Percentiles rank a stretch among this genome's conserved stretches.
Conservation (phyloP, 2,797 vertebrate species). For the Adelosebastes latens region DNA sequence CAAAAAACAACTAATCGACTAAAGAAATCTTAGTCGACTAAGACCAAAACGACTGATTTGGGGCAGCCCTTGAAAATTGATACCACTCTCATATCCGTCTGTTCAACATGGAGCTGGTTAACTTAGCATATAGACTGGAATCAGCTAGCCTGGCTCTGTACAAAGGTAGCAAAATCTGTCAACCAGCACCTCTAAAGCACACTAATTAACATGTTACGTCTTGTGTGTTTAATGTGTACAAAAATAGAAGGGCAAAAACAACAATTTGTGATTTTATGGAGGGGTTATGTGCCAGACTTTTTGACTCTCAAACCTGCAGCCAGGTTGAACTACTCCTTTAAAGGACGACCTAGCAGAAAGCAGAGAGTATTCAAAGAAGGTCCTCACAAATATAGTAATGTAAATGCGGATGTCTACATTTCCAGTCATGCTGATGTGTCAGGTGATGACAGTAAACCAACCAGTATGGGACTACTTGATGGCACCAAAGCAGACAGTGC, state of each 20-base stretch:
- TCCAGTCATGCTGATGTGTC: background rate
- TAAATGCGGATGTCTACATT: background rate
- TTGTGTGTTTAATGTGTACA: background rate
- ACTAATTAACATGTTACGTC: background rate
- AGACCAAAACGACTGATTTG: background rate
- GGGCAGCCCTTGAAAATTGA: too few relatives aligned
- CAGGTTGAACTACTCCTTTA: background rate
- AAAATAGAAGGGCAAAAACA: background rate
- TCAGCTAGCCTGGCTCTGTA: background rate
- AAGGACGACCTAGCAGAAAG: background rate
- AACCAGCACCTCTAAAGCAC: background rate
- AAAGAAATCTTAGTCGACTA: background rate
- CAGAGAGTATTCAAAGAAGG: background rate
- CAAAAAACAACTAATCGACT: background rate
- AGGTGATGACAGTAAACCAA: slow-evolving; percentile 16
- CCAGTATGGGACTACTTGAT: background rate
- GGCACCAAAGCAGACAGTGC: background rate
- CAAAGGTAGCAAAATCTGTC: background rate
- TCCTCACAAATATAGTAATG: background rate
- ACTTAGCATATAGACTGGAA: background rate
- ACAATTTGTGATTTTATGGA: background rate
- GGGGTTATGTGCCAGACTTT: background rate
- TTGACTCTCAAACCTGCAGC: background rate
- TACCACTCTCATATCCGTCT: too few relatives aligned
- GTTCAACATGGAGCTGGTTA: background rate